Conservation (phyloP, 2,113 vertebrate species). For the Dicentrarchus labrax region DNA sequence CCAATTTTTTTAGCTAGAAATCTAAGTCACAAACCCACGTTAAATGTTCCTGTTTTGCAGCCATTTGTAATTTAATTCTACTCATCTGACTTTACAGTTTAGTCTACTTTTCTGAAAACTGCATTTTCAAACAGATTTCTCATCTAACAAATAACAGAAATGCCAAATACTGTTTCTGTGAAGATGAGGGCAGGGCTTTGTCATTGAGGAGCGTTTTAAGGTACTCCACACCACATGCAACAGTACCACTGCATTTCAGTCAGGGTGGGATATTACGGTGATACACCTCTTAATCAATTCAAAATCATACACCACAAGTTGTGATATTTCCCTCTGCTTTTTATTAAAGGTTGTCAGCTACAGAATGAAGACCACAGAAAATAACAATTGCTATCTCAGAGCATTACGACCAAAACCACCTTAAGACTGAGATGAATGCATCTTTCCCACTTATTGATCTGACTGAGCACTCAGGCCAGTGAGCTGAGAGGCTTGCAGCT, state of each 20-base stretch:
- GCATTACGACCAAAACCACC: constrained; percentile 65
- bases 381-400: constrained; percentile 20
- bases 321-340: background rate
- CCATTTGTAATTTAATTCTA: background rate
- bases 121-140: constrained; percentile 18
- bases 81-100: background rate
- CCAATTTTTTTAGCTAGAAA: background rate
- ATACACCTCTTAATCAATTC: background rate
- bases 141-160: constrained; percentile 62
- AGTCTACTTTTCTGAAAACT: constrained; percentile 11
- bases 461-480: constrained; percentile 76
- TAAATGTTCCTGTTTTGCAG: background rate
- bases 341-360: background rate
- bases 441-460: constrained; percentile 81
- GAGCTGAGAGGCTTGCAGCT: constrained; percentile 69
- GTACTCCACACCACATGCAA: constrained; percentile 56
- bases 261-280: background rate
- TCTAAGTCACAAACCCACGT: constrained; percentile 25
- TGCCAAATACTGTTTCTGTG: constrained; percentile 66
- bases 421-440: constrained; percentile 73
- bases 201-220: constrained; percentile 76
- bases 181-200: constrained; percentile 81
- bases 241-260: background rate
- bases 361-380: background rate
- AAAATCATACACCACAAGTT: background rate